These are phyloP conservation scores for Tipula lateralis DNA, from an alignment of 2,888 invertebrate genomes.

Conservation along the genomic window DNA sequence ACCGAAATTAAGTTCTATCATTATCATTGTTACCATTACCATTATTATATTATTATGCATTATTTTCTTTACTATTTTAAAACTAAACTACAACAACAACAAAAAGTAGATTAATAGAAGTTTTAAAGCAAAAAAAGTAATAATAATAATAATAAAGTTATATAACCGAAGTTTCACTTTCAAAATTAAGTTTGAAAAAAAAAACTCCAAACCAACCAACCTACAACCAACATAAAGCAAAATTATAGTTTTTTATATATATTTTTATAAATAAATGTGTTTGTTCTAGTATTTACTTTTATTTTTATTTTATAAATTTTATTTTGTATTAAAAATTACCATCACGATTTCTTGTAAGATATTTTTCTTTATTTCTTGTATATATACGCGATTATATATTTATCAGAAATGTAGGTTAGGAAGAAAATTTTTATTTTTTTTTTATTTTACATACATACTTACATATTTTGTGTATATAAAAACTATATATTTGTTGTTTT, in stretches of 20 bases:
- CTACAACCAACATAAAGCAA: slow-evolving; percentile 24
- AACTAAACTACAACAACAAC: not conserved
- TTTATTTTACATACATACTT: not conserved
- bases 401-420: slow-evolving; percentile 13
- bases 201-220: not conserved
- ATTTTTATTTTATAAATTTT: not conserved
- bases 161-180: slow-evolving; percentile 24
- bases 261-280: slow-evolving; percentile 1
- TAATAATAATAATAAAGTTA: not conserved
- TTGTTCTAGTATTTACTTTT: slow-evolving; percentile 24
- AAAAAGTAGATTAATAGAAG: slow-evolving; percentile 19
- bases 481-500: not conserved
- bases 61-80: slow-evolving; percentile 11
- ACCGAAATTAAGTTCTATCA: not conserved
- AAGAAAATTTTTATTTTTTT: not conserved
- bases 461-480: too few relatives aligned
- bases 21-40: slow-evolving; percentile 1
- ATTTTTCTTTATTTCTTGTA: slow-evolving; percentile 9
- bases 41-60: not conserved
- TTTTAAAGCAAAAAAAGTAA: not conserved
- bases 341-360: slow-evolving; percentile 19
- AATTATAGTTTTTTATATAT: not conserved
- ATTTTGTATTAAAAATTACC: not conserved
- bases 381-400: not conserved
- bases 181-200: slow-evolving; percentile 15